phyloP scores from a whole-genome alignment of 2,797 vertebrate genomes.

The Syndactyla subalaris region DNA sequence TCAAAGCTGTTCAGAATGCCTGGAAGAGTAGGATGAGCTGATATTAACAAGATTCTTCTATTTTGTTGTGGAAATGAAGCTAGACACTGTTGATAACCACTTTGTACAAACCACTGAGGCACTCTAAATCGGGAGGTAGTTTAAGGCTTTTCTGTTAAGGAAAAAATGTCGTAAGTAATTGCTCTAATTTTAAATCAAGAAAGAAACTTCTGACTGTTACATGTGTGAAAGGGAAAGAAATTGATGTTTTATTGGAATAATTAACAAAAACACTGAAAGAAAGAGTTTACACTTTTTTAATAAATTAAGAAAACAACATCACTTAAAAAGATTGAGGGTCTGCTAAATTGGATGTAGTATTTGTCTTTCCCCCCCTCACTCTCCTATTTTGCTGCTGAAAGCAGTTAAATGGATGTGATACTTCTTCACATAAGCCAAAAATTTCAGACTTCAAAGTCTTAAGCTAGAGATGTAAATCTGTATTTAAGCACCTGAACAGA shows the following conservation, averaged over 20 bases:
- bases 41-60: slow-evolving; percentile 37
- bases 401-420: background rate
- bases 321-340: background rate
- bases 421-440: background rate
- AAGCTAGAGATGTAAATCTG: background rate
- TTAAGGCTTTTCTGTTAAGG: slow-evolving; percentile 42
- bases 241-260: slow-evolving; percentile 16
- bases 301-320: slow-evolving; percentile 18
- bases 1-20: background rate
- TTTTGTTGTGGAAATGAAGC: slow-evolving; percentile 36
- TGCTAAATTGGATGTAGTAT: background rate
- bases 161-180: slow-evolving; percentile 57
- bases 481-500: background rate
- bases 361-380: accelerated
- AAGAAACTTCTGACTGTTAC: slow-evolving; percentile 31
- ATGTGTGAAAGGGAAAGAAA: slow-evolving; percentile 22
- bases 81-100: slow-evolving; percentile 11
- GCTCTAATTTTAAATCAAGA: slow-evolving; percentile 61
- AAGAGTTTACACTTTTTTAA: slow-evolving; percentile 13
- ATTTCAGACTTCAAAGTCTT: background rate
- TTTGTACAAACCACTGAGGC: background rate
- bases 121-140: slow-evolving; percentile 30
- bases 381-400: background rate
- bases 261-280: slow-evolving; percentile 11
- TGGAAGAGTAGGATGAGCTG: slow-evolving; percentile 7